Evolutionary conservation across 2,113 vertebrate species (phyloP).

Genomic region (Phainopepla nitens): DNA sequence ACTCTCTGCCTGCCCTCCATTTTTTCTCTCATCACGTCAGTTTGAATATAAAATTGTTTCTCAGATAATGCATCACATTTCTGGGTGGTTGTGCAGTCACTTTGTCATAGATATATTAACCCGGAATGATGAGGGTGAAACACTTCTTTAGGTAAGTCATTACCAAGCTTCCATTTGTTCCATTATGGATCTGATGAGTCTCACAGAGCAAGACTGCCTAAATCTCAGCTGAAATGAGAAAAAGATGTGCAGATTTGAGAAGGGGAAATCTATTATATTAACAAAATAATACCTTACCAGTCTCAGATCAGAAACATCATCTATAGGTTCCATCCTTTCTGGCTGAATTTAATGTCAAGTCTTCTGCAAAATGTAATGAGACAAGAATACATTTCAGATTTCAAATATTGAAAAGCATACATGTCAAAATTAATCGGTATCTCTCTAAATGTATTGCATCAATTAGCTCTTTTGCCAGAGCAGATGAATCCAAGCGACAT

Average conservation of each 20-base stretch:
- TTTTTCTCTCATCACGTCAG: not conserved
- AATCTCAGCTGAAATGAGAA: not conserved
- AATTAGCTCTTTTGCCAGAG: slow-evolving; percentile 36
- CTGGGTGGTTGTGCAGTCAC: not conserved
- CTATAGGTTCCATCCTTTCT: not conserved
- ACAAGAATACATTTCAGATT: not conserved
- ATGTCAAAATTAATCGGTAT: slow-evolving; percentile 8
- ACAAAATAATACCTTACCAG: not conserved
- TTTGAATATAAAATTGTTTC: not conserved
- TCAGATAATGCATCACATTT: not conserved
- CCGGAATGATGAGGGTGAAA: fast-evolving
- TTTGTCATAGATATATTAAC: not conserved
- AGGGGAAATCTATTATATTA: not conserved
- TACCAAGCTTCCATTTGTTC: not conserved
- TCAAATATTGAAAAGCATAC: not conserved
- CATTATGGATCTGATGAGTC: not conserved
- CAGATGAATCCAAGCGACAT: not conserved
- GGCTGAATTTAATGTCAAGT: not conserved
- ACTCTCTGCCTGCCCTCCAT: not conserved
- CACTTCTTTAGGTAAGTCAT: not conserved
- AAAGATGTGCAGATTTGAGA: not conserved
- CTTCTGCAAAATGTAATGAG: not conserved
- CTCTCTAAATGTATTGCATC: not conserved
- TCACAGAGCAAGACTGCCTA: not conserved
- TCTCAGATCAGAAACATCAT: not conserved